These are phyloP conservation scores for Synergus umbraculus DNA, from an alignment of 2,888 invertebrate species.

Conservation along the genomic window DNA sequence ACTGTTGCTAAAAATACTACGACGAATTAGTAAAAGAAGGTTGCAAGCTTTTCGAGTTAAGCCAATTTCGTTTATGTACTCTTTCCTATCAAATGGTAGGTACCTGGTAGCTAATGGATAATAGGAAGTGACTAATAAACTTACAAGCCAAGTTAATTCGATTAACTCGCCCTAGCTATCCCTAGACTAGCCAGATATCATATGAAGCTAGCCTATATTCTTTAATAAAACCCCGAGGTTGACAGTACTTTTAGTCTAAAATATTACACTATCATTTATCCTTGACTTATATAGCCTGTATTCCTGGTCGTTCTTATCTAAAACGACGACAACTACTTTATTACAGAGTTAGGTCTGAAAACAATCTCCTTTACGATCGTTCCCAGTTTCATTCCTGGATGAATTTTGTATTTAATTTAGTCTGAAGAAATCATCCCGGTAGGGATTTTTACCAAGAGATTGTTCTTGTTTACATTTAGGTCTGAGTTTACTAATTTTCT, in stretches of 20 bases:
- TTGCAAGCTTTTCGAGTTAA: not conserved
- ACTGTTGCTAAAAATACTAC: not conserved
- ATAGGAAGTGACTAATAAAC: conserved; percentile 63
- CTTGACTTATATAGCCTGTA: not conserved
- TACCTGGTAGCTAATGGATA: conserved; percentile 52
- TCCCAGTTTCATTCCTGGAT: not conserved
- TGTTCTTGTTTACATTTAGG: not conserved
- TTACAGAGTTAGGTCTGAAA: not conserved
- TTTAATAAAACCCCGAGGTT: not conserved
- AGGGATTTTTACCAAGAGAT: not conserved
- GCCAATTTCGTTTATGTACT: conserved; percentile 56
- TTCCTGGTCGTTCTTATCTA: conserved; percentile 10
- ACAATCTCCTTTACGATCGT: not conserved
- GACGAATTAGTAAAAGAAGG: too few relatives aligned
- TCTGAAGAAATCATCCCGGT: not conserved
- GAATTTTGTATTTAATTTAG: not conserved
- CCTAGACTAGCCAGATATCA: not conserved
- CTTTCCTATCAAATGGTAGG: conserved; percentile 41
- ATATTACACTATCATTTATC: not conserved
- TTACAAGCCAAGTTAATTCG: conserved; percentile 61
- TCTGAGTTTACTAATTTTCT: not conserved
- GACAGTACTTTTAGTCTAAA: not conserved
- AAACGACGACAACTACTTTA: not conserved
- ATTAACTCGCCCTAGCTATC: conserved; percentile 54
- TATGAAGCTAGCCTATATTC: not conserved